phyloP scores from a whole-genome alignment of 2,797 vertebrate species.

The Taenioides sp. region DNA sequence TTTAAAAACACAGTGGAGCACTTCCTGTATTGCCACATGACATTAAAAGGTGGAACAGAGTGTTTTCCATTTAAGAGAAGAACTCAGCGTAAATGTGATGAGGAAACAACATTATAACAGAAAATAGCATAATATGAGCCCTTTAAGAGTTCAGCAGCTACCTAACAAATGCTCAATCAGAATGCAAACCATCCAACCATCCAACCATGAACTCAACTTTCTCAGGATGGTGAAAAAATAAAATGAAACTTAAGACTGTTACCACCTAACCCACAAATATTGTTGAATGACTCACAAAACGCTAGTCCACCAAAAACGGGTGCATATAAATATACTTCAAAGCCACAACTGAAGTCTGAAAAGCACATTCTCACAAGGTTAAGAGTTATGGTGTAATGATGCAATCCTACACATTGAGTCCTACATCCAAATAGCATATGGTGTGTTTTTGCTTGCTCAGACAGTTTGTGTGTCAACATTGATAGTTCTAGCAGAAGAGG shows the following conservation, averaged over 20 bases:
- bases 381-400: not conserved
- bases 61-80: no score
- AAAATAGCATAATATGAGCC: no score
- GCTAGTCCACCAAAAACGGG: not conserved
- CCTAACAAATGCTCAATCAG: no score
- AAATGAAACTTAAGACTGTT: not conserved
- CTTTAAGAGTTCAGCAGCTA: no score
- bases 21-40: no score
- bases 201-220: not conserved
- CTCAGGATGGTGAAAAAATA: not conserved
- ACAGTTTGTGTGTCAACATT: constrained; percentile 21
- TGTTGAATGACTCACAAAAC: constrained; percentile 1
- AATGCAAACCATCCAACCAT: not conserved
- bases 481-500: constrained; percentile 48
- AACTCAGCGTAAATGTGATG: no score
- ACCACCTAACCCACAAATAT: not conserved
- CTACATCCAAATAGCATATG: not conserved
- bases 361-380: not conserved
- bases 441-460: not conserved
- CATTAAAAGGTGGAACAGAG: no score
- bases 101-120: no score
- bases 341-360: not conserved
- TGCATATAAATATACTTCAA: constrained; percentile 6
- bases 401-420: not conserved
- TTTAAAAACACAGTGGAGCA: no score